Percentiles rank a stretch among this genome's conserved stretches.
Conservation (phyloP, 1,140 invertebrate genomes). For the Heliconius melpomene region DNA sequence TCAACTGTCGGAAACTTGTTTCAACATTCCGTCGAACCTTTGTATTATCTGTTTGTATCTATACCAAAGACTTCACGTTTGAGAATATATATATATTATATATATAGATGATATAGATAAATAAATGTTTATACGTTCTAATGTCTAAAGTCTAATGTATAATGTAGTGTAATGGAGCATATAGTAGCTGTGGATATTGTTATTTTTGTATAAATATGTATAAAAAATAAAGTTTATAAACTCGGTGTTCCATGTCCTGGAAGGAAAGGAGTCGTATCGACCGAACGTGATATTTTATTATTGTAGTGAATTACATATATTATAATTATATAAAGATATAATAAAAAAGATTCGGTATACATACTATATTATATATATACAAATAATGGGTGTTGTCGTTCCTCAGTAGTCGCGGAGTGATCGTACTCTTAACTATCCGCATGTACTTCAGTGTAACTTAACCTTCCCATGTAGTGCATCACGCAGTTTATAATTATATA, state of each 20-base stretch:
- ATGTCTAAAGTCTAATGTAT: neutral
- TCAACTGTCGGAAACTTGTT: slow-evolving; percentile 34
- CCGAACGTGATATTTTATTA: slow-evolving; percentile 27
- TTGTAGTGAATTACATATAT: neutral
- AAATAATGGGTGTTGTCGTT: slow-evolving; percentile 9
- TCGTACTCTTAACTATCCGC: slow-evolving; percentile 5
- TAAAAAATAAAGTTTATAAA: slow-evolving; percentile 11
- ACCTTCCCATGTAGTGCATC: slow-evolving; percentile 15
- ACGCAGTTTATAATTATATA: neutral
- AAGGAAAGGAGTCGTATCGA: slow-evolving; percentile 6
- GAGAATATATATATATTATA: slow-evolving; percentile 15
- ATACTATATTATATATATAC: neutral
- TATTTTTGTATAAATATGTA: slow-evolving; percentile 38
- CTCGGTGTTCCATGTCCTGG: slow-evolving; percentile 14
- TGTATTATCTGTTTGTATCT: slow-evolving; percentile 43
- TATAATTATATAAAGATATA: neutral
- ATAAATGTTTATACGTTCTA: slow-evolving; percentile 27
- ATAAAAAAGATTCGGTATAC: neutral
- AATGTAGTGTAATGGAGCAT: slow-evolving; percentile 21
- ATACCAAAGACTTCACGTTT: slow-evolving; percentile 49
- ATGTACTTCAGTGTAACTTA: slow-evolving; percentile 5
- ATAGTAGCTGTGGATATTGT: slow-evolving; percentile 28
- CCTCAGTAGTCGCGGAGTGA: slow-evolving; percentile 5
- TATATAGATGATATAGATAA: neutral
- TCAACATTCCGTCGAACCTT: slow-evolving; percentile 44